Evolutionary conservation across 1,140 invertebrate genomes (phyloP).

Genomic region (Ylistrum balloti): DNA sequence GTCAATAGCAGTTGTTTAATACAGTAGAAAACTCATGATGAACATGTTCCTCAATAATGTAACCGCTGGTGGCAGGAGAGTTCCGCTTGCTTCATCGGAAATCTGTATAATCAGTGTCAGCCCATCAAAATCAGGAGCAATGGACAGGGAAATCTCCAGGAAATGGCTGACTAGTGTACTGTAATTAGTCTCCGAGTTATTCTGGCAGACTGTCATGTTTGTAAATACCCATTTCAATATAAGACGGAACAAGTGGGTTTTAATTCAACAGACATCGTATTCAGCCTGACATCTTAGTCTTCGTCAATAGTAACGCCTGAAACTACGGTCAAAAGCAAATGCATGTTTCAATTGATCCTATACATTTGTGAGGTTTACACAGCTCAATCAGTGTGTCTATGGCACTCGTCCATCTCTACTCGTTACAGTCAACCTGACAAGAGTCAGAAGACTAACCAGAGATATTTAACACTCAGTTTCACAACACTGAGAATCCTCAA

Average conservation of each 20-base stretch:
- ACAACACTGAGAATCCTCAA: neutral
- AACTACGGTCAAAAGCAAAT: neutral
- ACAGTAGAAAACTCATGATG: neutral
- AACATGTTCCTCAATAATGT: neutral
- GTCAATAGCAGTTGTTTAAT: neutral
- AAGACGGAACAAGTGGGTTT: constrained; percentile 10
- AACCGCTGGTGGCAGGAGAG: neutral
- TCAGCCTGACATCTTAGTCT: neutral
- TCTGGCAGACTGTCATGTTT: constrained; percentile 37
- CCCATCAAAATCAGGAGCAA: neutral
- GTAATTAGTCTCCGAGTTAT: neutral
- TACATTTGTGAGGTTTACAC: neutral
- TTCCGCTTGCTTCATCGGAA: neutral
- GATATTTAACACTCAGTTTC: neutral
- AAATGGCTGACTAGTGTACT: neutral
- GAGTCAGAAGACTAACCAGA: neutral
- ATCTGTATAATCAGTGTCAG: neutral
- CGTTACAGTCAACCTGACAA: neutral
- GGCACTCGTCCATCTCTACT: no score
- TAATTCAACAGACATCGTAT: neutral
- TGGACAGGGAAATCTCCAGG: constrained; percentile 9
- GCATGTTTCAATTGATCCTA: neutral
- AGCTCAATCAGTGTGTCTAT: neutral
- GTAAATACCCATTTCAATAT: constrained; percentile 8
- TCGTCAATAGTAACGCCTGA: neutral